Evolutionary conservation across 2,888 invertebrate species (phyloP).

Genomic region (Drosophila yooni): DNA sequence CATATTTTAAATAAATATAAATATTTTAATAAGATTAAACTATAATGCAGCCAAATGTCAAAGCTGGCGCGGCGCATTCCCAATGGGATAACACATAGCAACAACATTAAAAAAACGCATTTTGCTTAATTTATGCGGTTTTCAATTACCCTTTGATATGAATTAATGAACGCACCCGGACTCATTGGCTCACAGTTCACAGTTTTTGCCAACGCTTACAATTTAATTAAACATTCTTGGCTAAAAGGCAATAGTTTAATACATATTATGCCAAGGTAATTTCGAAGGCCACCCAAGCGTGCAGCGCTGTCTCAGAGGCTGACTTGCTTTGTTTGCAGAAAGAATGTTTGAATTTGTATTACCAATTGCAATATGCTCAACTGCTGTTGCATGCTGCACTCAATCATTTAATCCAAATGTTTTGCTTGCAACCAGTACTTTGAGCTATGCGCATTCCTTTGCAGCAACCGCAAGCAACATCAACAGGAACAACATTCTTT

Average conservation of each 20-base stretch:
- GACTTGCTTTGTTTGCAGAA: slow-evolving; percentile 37
- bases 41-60: slow-evolving; percentile 79
- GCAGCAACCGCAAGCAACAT: slow-evolving; percentile 41
- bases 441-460: slow-evolving; percentile 66
- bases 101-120: slow-evolving; percentile 41
- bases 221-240: slow-evolving; percentile 62
- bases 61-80: slow-evolving; percentile 71
- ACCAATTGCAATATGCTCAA: slow-evolving; percentile 30
- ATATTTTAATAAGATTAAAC: slow-evolving; percentile 82
- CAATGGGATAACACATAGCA: slow-evolving; percentile 50
- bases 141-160: slow-evolving; percentile 79
- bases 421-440: slow-evolving; percentile 61
- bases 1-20: slow-evolving; percentile 81
- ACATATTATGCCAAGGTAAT: not conserved
- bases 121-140: slow-evolving; percentile 77
- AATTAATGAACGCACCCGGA: slow-evolving; percentile 69
- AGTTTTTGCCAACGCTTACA: slow-evolving; percentile 39
- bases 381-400: slow-evolving; percentile 63
- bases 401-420: slow-evolving; percentile 67
- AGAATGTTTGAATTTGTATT: slow-evolving; percentile 30
- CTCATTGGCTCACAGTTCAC: slow-evolving; percentile 4
- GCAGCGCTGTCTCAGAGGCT: slow-evolving; percentile 4
- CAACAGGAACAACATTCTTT: slow-evolving; percentile 68
- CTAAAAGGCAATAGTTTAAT: slow-evolving; percentile 1
- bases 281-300: slow-evolving; percentile 5